These are phyloP conservation scores for Microcebus jonahi DNA, from an alignment of 2,113 vertebrate species.

Conservation along the genomic window DNA sequence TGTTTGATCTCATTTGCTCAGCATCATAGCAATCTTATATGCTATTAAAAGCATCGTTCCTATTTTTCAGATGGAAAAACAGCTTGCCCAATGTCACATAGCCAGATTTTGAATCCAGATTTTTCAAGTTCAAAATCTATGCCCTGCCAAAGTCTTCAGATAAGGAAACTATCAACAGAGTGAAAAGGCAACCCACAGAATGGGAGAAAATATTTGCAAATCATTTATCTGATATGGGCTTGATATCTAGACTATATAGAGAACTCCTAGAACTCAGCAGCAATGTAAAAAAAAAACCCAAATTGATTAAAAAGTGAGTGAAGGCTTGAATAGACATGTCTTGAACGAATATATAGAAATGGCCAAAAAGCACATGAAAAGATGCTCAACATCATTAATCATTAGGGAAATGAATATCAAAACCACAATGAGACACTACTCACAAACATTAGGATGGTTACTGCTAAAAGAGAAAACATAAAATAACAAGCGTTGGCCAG, in stretches of 20 bases:
- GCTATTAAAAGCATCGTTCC: background rate
- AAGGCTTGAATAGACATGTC: background rate
- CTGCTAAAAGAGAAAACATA: background rate
- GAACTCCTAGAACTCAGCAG: constrained; percentile 24
- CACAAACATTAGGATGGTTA: background rate
- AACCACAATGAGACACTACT: constrained; percentile 20
- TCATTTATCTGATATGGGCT: background rate
- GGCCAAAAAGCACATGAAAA: background rate
- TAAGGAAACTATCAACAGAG: background rate
- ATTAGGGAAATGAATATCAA: constrained; percentile 16
- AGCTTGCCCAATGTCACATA: background rate
- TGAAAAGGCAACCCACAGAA: constrained; percentile 2
- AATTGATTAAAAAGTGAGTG: background rate
- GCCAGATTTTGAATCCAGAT: constrained; percentile 28
- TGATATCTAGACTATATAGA: background rate
- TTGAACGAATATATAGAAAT: background rate
- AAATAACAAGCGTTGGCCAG: constrained; percentile 30
- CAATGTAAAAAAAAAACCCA: background rate
- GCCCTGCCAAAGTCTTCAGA: constrained; percentile 8
- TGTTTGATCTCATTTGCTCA: constrained; percentile 9
- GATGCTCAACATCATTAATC: background rate
- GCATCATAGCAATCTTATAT: background rate
- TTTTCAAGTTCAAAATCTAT: constrained; percentile 48
- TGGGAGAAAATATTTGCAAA: background rate
- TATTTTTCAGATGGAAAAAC: constrained; percentile 35